Percentiles rank a stretch among this genome's conserved stretches.
Evolutionary conservation across 2,888 invertebrate species (phyloP).

Genomic region (Ochropleura plecta): DNA sequence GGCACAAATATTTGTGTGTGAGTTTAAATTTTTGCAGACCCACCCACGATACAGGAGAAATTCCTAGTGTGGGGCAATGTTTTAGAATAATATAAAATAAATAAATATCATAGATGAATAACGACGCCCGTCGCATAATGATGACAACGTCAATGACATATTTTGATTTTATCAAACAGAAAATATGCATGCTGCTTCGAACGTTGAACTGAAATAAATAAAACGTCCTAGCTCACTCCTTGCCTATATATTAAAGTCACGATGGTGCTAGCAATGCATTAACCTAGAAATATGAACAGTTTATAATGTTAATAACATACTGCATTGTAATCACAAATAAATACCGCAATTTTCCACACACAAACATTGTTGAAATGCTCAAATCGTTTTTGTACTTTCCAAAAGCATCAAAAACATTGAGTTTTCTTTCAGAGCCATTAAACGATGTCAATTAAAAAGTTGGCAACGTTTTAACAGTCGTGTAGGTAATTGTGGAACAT

Average conservation of each 20-base stretch:
- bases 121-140: neutral
- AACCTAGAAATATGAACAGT: slow-evolving; percentile 40
- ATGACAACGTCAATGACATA: slow-evolving; percentile 13
- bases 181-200: slow-evolving; percentile 29
- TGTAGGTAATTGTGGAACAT: slow-evolving; percentile 62
- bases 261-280: slow-evolving; percentile 42
- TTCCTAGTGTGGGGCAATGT: too few relatives aligned
- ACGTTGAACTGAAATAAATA: slow-evolving; percentile 36
- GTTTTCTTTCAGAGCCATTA: slow-evolving; percentile 50
- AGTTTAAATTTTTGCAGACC: too few relatives aligned
- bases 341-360: slow-evolving; percentile 42
- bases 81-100: too few relatives aligned
- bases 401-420: slow-evolving; percentile 41
- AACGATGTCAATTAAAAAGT: slow-evolving; percentile 64
- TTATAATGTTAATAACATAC: slow-evolving; percentile 45
- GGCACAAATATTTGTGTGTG: too few relatives aligned
- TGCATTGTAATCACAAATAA: slow-evolving; percentile 56
- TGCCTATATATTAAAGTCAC: slow-evolving; percentile 29
- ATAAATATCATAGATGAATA: slow-evolving; percentile 5
- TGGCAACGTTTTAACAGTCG: slow-evolving; percentile 59
- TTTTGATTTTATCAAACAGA: slow-evolving; percentile 32
- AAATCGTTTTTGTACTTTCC: slow-evolving; percentile 29
- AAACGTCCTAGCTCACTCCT: slow-evolving; percentile 17
- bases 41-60: too few relatives aligned
- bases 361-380: slow-evolving; percentile 29